These are phyloP conservation scores for Lagorchestes hirsutus DNA, from an alignment of 2,797 vertebrate species.

Conservation along the genomic window DNA sequence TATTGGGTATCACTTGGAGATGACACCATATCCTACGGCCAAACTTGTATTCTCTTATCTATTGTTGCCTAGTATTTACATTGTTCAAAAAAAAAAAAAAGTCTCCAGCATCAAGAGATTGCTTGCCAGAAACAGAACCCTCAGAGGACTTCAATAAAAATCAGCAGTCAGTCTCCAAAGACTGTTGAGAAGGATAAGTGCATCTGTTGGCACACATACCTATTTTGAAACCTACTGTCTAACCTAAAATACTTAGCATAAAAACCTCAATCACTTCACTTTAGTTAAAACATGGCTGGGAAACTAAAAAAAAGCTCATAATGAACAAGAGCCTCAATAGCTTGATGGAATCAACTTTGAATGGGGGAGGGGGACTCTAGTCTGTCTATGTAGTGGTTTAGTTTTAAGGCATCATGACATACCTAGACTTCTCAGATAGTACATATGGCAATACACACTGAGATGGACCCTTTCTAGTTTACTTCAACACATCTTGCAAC, in stretches of 20 bases:
- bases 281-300: constrained; percentile 29
- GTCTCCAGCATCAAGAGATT: constrained; percentile 7
- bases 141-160: constrained; percentile 41
- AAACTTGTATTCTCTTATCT: constrained; percentile 59
- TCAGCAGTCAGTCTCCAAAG: neutral
- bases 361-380: neutral
- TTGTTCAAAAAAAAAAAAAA: constrained; percentile 11
- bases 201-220: constrained; percentile 3
- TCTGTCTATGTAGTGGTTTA: constrained; percentile 12
- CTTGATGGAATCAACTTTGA: constrained; percentile 20
- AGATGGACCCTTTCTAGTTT: constrained; percentile 1
- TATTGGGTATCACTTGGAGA: constrained; percentile 44
- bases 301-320: constrained; percentile 18
- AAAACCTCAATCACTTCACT: constrained; percentile 4
- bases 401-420: constrained; percentile 25
- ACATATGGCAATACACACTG: constrained; percentile 27
- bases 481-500: neutral
- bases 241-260: constrained; percentile 25
- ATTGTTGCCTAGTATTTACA: neutral
- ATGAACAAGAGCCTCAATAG: neutral
- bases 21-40: constrained; percentile 52
- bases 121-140: constrained; percentile 31
- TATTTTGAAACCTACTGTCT: constrained; percentile 3
- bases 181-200: constrained; percentile 27
- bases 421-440: neutral